These are phyloP conservation scores for Sitta europaea DNA, from an alignment of 2,113 vertebrate species.

Conservation along the genomic window DNA sequence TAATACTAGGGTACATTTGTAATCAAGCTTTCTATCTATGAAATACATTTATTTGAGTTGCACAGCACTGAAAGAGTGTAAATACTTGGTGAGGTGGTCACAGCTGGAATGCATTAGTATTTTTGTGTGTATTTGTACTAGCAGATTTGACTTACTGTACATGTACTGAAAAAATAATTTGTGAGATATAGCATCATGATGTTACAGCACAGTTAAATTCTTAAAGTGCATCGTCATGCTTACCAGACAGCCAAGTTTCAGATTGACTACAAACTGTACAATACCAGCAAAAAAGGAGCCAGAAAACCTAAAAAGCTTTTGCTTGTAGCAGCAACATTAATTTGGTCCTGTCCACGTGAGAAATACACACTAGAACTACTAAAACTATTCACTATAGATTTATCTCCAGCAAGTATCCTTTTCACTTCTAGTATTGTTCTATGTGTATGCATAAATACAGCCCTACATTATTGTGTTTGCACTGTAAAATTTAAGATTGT, in stretches of 20 bases:
- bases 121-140: background rate
- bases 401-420: background rate
- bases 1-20: background rate
- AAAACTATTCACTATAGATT: background rate
- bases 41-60: background rate
- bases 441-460: fast-evolving
- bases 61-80: background rate
- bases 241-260: background rate
- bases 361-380: background rate
- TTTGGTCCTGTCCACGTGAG: fast-evolving
- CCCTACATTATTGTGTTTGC: background rate
- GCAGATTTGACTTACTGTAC: background rate
- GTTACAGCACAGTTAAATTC: background rate
- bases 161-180: background rate
- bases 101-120: background rate
- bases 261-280: background rate
- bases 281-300: background rate
- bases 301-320: background rate
- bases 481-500: background rate
- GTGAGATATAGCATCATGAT: background rate
- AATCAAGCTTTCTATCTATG: background rate
- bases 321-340: background rate
- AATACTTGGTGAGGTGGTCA: background rate
- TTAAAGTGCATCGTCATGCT: background rate
- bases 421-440: background rate